These are phyloP conservation scores for Phataginus tetradactyla DNA, from an alignment of 2,797 vertebrate species.

Conservation along the genomic window DNA sequence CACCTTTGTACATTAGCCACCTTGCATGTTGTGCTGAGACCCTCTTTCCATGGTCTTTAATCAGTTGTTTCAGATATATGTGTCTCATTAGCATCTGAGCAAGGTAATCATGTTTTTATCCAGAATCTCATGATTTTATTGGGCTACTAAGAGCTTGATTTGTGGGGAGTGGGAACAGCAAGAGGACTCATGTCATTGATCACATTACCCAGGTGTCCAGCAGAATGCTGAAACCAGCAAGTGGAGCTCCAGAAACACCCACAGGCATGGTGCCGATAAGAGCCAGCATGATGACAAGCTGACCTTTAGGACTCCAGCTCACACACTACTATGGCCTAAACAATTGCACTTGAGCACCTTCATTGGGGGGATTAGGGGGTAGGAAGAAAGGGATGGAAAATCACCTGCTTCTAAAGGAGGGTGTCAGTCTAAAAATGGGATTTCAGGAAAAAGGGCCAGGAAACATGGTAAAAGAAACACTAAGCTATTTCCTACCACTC, in stretches of 20 bases:
- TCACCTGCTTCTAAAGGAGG: not conserved
- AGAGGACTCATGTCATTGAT: constrained; percentile 79
- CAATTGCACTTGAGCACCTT: too few relatives aligned
- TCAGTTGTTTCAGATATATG: constrained; percentile 84
- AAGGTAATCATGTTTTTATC: constrained; percentile 82
- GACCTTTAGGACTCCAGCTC: not conserved
- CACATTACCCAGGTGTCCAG: constrained; percentile 76
- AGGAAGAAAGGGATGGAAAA: not conserved
- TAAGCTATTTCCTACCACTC: not conserved
- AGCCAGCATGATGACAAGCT: constrained; percentile 45
- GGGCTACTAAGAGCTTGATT: constrained; percentile 85
- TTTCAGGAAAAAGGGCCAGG: not conserved
- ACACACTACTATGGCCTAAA: accelerated
- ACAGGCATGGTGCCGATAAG: constrained; percentile 59
- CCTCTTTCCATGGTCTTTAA: constrained; percentile 76
- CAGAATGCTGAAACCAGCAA: constrained; percentile 69
- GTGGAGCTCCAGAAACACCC: constrained; percentile 42
- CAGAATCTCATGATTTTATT: constrained; percentile 84
- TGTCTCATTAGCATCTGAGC: constrained; percentile 84
- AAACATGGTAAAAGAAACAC: not conserved
- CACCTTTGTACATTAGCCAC: constrained; percentile 52
- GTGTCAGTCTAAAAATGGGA: not conserved
- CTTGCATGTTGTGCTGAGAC: not conserved
- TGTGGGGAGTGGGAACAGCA: constrained; percentile 82
- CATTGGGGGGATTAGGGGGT: not conserved